Conservation (phyloP, 2,113 vertebrate species). For the Archilochus colubris region DNA sequence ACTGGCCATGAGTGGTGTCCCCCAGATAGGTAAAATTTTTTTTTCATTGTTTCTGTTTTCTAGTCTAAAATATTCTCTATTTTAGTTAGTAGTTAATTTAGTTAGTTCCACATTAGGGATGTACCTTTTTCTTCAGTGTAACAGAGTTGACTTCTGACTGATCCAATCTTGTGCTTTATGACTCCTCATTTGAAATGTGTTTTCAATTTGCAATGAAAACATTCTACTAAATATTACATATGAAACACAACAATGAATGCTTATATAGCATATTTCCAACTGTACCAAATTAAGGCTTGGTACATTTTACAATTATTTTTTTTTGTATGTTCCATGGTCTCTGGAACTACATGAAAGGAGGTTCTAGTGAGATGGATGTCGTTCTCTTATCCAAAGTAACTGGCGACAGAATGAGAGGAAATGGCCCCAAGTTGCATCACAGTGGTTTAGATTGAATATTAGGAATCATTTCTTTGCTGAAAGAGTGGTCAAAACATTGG, state of each 20-base stretch:
- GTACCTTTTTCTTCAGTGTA: background rate
- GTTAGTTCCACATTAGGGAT: background rate
- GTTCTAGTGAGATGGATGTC: too few species aligned
- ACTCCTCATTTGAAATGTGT: background rate
- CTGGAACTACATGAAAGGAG: too few species aligned
- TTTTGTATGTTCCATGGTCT: too few species aligned
- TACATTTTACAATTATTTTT: too few species aligned
- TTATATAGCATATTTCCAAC: background rate
- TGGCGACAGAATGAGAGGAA: too few species aligned
- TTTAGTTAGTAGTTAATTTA: background rate
- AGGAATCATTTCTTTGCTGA: too few species aligned
- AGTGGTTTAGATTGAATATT: too few species aligned
- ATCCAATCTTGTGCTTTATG: background rate
- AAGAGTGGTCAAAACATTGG: too few species aligned
- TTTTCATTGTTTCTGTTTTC: background rate
- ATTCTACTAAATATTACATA: background rate
- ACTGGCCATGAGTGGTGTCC: too few species aligned
- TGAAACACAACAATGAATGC: background rate
- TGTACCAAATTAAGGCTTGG: background rate
- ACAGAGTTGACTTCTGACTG: background rate
- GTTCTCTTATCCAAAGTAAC: too few species aligned
- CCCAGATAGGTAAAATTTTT: background rate
- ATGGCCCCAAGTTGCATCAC: too few species aligned
- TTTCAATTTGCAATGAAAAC: background rate
- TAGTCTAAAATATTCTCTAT: background rate